Evolutionary conservation across 2,113 vertebrate species (phyloP), one percentile per base, ranked within the genome.

Genomic region (Lophotis ruficrista): DNA sequence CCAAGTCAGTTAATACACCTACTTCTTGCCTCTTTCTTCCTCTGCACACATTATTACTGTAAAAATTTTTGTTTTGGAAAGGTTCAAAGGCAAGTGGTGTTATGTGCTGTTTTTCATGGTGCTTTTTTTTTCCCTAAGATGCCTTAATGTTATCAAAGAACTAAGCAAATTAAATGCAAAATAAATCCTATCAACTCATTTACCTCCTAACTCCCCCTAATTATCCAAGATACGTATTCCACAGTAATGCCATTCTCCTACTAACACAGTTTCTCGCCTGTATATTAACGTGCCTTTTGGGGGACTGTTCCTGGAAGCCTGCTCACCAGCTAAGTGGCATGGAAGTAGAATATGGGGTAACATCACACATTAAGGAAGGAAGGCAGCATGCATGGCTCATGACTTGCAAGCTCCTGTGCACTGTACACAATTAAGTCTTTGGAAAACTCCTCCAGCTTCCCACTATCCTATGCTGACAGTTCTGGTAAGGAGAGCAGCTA

Each of bases 1-100:
- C 62, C 50, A 91, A 95, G 56, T 81, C 79, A 96, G 72, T 87
- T 91, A 94, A 95, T 96, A 97, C 51, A 89, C 81, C 94, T 94
- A 78, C 86, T 89, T 82, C 83, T 96, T 79, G 83, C 60, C 54
- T 82, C 80, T 90, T 92, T 77, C 79, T 86, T 90, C 72, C 86
- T 90, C 88, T n/a, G 72, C 41, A 72, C 75, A 58, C 7, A 4
- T 85, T 82, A 90, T 94, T 88, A 85, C 77, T n/a, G 77, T 68
- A 94, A 86, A 65, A 65, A 14, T 57, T 88, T 94, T 89, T 70
- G 15, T 21, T 85, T 88, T 73, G 48, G 62, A 80, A 77, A 80
- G 87, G 66, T 80, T 93, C 75, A 95, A 85, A 95, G 51, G 65
- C 70, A 96, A 90, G 58, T 14, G 20, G 45, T 91, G 38, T 37